A percentile compares a stretch with the other conserved stretches of the same genome.
Conservation (phyloP, 2,888 invertebrate genomes). For the Acrobeloides nanus region DNA sequence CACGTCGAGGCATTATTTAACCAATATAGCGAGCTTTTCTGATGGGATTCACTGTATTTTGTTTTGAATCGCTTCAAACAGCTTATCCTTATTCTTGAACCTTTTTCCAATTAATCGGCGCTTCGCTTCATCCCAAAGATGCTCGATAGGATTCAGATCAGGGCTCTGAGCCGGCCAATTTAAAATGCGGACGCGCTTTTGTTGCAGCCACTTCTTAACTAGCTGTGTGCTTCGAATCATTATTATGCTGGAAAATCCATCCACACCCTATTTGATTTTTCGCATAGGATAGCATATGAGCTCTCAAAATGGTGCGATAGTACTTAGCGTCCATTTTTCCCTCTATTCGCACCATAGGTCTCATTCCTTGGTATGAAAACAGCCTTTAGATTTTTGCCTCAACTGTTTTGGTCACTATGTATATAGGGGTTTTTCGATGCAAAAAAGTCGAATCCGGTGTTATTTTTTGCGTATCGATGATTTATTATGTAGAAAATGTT, state of each 20-base stretch:
- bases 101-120: conserved; percentile 1
- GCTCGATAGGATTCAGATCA: conserved; percentile 17
- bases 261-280: not conserved
- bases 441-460: too few relatives aligned
- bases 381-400: too few relatives aligned
- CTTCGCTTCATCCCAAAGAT: conserved; percentile 12
- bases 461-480: too few relatives aligned
- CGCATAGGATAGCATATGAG: not conserved
- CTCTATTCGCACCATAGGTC: not conserved
- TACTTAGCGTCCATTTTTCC: not conserved
- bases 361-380: conserved; percentile 2
- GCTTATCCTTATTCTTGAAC: not conserved
- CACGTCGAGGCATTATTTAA: too few relatives aligned
- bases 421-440: too few relatives aligned
- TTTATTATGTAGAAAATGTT: too few relatives aligned
- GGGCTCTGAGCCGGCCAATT: conserved; percentile 12
- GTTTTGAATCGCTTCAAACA: conserved; percentile 3
- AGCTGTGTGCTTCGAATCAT: conserved; percentile 16
- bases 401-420: too few relatives aligned
- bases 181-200: too few relatives aligned
- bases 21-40: too few relatives aligned
- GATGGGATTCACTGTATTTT: too few relatives aligned
- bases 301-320: not conserved
- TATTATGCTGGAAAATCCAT: conserved; percentile 16
- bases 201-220: too few relatives aligned